Base-by-base conservation (phyloP, 2,113 vertebrate genomes). In the Symphodus melops region DNA sequence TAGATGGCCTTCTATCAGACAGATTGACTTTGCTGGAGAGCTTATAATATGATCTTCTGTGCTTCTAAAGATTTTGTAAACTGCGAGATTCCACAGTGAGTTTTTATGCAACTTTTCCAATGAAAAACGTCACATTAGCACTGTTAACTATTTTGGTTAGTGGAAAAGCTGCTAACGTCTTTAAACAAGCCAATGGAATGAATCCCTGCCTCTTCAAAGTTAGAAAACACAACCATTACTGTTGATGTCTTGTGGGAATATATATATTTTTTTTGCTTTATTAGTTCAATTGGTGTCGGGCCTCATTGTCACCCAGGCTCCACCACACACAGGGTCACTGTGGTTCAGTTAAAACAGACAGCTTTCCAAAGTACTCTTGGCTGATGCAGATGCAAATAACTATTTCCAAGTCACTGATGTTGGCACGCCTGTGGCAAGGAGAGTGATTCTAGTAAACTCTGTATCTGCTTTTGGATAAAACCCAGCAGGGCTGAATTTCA, bases 321-420 rank as follows among this genome's bases (percentile, higher is more conserved):
- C 25, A 16, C 37, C 19, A 54, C 48, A 61, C 23, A 9, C 57
- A 49, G 46, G 59, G 66, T 54, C 41, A 59, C 48, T 41, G n/a
- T n/a, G n/a, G 11, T 28, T 11, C 36, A n/a, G 3, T 64, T 59
- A 13, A 60, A 55, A 75, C 1, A 70, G 28, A 4, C 2, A 44
- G 33, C 14, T 39, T 51, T 42, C 55, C n/a, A 41, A 37, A 11
- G 2, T 4, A 56, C 55, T 72, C 19, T 19, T 60, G 20, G 39
- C 51, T 41, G 14, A 54, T 49, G 60, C 46, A 48, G 16, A 48
- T 17, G 46, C 14, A 48, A 16, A 68, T 36, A n/a, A 62, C 14
- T 70, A 60, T 39, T 63, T 63, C 39, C 28, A 23, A 56, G 33
- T 74, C 74, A 74, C 5, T 71, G 55, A 68, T 67, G 59, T 61